phyloP scores from a whole-genome alignment of 2,113 vertebrate genomes.

The Archocentrus centrarchus region DNA sequence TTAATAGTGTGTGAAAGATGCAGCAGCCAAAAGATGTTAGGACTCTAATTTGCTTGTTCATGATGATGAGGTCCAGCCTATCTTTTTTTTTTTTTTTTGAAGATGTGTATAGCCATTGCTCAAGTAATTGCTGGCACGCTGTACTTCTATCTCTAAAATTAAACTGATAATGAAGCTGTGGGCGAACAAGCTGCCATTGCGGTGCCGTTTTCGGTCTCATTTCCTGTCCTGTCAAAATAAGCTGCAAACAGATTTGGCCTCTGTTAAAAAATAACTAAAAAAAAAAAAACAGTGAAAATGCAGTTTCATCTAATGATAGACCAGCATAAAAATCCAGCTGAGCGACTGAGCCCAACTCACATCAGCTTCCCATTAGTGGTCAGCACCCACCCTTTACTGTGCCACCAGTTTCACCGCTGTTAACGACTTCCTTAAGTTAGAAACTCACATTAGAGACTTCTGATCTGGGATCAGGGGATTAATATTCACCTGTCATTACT shows the following conservation, averaged over 20 bases:
- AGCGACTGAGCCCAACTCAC: not conserved
- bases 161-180: not conserved
- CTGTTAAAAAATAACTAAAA: not conserved
- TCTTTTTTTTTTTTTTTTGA: not conserved
- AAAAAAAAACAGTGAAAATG: slow-evolving; percentile 2
- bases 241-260: not conserved
- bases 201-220: not conserved
- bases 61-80: slow-evolving; percentile 6
- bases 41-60: slow-evolving; percentile 41
- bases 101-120: not conserved
- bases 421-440: slow-evolving; percentile 12
- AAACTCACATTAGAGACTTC: slow-evolving; percentile 16
- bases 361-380: slow-evolving; percentile 61
- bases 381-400: slow-evolving; percentile 17
- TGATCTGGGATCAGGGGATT: not conserved
- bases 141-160: not conserved
- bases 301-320: slow-evolving; percentile 38
- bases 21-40: slow-evolving; percentile 14
- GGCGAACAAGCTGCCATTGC: not conserved
- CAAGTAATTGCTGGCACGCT: not conserved
- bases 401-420: slow-evolving; percentile 3
- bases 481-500: slow-evolving; percentile 7
- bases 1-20: slow-evolving; percentile 40
- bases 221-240: slow-evolving; percentile 1
- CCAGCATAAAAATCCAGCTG: slow-evolving; percentile 21